Percentiles rank a stretch among this genome's conserved stretches.
Evolutionary conservation across 2,113 vertebrate genomes (phyloP).

Genomic region (Morone saxatilis): DNA sequence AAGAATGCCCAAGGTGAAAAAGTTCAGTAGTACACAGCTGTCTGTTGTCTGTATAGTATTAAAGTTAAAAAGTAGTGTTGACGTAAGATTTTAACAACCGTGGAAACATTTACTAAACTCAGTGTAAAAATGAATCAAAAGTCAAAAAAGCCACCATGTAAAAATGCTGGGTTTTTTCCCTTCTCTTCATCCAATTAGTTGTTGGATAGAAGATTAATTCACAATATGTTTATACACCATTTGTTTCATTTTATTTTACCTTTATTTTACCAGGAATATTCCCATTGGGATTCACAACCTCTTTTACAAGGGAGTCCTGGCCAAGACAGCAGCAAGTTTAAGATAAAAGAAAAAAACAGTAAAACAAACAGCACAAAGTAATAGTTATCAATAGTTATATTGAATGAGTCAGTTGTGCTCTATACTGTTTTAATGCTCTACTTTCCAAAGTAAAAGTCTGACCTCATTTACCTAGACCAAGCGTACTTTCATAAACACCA

Average conservation of each 20-base stretch:
- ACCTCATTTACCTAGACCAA: neutral
- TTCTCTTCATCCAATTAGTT: neutral
- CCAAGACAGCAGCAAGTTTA: too few species aligned
- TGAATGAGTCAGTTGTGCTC: neutral
- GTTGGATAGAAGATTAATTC: neutral
- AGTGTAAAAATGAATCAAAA: neutral
- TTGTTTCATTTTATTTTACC: too few species aligned
- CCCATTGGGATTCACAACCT: too few species aligned
- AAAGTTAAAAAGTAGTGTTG: conserved; percentile 7
- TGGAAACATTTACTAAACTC: conserved; percentile 2
- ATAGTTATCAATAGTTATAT: neutral
- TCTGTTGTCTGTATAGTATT: conserved; percentile 12
- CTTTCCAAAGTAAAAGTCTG: conserved; percentile 27
- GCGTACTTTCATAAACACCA: neutral
- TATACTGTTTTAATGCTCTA: neutral
- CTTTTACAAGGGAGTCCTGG: too few species aligned
- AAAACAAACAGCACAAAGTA: too few species aligned
- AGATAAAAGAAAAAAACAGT: too few species aligned
- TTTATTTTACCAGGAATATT: too few species aligned
- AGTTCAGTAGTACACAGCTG: conserved; percentile 34
- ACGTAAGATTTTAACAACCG: conserved; percentile 17
- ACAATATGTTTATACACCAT: neutral
- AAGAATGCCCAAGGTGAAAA: conserved; percentile 73
- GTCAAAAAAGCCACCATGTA: neutral
- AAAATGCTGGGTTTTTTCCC: neutral